Evolutionary conservation across 2,888 invertebrate genomes (phyloP).

Genomic region (Platerodrilus igneus): DNA sequence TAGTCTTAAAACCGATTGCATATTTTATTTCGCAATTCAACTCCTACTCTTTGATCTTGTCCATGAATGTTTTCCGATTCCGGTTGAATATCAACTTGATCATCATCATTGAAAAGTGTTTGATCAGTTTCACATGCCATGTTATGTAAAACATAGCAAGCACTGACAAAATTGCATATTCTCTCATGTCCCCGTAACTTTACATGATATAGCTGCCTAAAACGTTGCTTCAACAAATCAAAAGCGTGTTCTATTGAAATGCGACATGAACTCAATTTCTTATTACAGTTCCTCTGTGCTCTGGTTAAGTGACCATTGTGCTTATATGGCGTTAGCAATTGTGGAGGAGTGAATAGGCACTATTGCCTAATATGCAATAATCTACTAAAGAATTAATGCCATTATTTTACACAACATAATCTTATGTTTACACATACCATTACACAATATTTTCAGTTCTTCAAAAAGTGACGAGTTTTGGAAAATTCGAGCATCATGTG

Average conservation of each 20-base stretch:
- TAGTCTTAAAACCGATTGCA: too few relatives aligned
- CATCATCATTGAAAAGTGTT: not conserved
- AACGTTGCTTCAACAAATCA: conserved; percentile 18
- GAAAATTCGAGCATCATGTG: too few relatives aligned
- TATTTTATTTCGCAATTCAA: not conserved
- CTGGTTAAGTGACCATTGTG: conserved; percentile 17
- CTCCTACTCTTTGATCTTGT: not conserved
- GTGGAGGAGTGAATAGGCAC: conserved; percentile 15
- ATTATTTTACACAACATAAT: too few relatives aligned
- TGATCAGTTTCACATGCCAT: conserved; percentile 1
- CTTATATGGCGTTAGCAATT: conserved; percentile 14
- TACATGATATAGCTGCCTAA: conserved; percentile 16
- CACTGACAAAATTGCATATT: conserved; percentile 11
- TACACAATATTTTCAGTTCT: conserved; percentile 8
- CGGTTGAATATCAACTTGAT: not conserved
- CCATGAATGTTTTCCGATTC: not conserved
- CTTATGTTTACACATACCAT: too few relatives aligned
- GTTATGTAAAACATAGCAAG: conserved; percentile 17
- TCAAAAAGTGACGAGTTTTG: conserved; percentile 2
- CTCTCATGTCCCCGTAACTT: conserved; percentile 14
- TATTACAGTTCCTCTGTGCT: conserved; percentile 15
- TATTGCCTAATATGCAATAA: conserved; percentile 16
- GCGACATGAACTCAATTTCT: conserved; percentile 10
- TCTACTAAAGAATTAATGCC: too few relatives aligned
- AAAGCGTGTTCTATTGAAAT: conserved; percentile 18